phyloP scores from a whole-genome alignment of 2,888 invertebrate species.

The Eristalis intricaria region DNA sequence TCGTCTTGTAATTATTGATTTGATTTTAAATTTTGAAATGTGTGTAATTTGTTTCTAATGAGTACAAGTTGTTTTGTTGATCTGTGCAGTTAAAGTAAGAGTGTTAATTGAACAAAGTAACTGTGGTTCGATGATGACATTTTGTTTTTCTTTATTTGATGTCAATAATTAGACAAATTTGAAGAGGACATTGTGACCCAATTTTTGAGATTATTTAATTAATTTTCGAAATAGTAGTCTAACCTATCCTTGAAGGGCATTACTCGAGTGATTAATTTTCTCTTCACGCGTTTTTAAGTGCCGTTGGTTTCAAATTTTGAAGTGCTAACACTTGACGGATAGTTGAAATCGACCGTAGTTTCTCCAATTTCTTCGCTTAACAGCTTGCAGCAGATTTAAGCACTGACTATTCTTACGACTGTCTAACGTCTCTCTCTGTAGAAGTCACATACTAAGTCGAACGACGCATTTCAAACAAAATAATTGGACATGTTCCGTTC shows the following conservation, averaged over 20 bases:
- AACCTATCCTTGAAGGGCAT: background rate
- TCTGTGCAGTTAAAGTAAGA: background rate
- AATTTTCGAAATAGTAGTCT: background rate
- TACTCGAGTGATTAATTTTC: background rate
- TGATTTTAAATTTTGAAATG: background rate
- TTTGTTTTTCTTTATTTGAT: background rate
- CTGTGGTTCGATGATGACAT: background rate
- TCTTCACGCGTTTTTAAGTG: background rate
- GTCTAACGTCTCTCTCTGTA: no score
- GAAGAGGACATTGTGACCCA: background rate
- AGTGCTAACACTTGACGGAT: background rate
- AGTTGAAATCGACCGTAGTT: no score
- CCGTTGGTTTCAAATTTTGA: background rate
- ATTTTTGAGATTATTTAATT: background rate
- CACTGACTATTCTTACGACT: no score
- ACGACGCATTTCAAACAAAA: no score
- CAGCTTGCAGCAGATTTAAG: no score
- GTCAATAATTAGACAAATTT: background rate
- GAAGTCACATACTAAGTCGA: no score
- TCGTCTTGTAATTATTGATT: background rate
- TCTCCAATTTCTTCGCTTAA: no score
- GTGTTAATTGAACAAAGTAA: conserved; percentile 1
- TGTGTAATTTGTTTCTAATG: conserved; percentile 13
- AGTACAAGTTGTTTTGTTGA: background rate
- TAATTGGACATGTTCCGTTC: no score